Conservation (phyloP, 1,140 invertebrate species). For the Rhizoglyphus robini region DNA sequence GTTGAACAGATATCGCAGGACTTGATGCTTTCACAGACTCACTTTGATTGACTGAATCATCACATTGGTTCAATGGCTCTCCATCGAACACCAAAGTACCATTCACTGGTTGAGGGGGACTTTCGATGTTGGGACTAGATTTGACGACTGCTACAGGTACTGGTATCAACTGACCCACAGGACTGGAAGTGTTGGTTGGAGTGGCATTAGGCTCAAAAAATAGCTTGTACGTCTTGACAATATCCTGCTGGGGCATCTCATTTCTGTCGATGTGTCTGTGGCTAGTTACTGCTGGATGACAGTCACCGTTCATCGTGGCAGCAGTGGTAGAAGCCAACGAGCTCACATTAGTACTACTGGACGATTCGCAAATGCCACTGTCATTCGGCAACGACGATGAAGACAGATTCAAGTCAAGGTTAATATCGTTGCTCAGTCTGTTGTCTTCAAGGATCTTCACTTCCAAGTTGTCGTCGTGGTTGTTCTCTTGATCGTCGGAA, state of each 20-base stretch:
- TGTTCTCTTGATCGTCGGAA: not conserved
- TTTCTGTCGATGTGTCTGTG: not conserved
- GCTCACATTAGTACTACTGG: not conserved
- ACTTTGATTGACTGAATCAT: too few species aligned
- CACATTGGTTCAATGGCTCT: too few species aligned
- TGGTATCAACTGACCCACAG: not conserved
- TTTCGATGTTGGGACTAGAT: too few species aligned
- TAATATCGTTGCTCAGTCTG: not conserved
- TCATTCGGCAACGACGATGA: not conserved
- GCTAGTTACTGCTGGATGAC: not conserved
- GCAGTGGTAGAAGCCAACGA: not conserved
- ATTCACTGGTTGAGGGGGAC: too few species aligned
- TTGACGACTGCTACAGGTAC: not conserved
- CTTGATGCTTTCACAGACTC: too few species aligned
- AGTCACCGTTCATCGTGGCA: too few species aligned
- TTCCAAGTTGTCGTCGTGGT: too few species aligned
- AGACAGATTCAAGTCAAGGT: not conserved
- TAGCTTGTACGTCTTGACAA: not conserved
- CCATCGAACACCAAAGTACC: too few species aligned
- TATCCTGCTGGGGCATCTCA: slow-evolving; percentile 3
- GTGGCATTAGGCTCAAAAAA: not conserved
- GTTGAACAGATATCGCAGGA: too few species aligned
- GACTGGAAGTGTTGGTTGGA: not conserved
- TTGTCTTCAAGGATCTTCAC: not conserved
- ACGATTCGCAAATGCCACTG: slow-evolving; percentile 7